These are phyloP conservation scores for Antigone vipio DNA, from an alignment of 2,113 vertebrate genomes.

Conservation along the genomic window DNA sequence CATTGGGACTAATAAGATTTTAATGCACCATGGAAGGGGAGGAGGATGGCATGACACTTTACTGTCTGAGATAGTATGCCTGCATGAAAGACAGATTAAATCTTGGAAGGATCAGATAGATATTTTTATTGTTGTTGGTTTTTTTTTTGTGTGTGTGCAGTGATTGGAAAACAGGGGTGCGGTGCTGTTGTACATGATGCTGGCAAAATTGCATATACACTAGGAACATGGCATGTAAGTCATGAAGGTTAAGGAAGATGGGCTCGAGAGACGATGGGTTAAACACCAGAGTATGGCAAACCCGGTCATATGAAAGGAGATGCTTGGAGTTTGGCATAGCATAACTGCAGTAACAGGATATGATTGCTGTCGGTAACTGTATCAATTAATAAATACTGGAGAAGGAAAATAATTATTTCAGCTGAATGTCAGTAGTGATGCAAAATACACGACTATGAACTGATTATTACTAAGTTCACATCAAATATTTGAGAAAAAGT, in stretches of 20 bases:
- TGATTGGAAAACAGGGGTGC: background rate
- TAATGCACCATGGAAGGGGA: background rate
- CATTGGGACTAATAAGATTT: background rate
- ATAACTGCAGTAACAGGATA: background rate
- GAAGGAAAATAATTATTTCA: background rate
- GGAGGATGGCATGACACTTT: background rate
- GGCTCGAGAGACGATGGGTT: background rate
- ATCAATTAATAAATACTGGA: background rate
- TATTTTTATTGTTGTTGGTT: too few relatives aligned
- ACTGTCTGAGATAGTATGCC: rapidly evolving
- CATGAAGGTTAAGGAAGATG: background rate
- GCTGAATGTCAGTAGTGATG: background rate
- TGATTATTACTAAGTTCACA: background rate
- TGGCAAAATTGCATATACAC: background rate
- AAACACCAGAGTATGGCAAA: rapidly evolving
- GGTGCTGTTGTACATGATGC: background rate
- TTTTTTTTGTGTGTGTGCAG: too few relatives aligned
- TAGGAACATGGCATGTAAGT: background rate
- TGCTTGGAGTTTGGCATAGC: background rate
- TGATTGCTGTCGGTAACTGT: background rate
- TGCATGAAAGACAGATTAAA: background rate
- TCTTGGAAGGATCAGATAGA: background rate
- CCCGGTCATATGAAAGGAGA: background rate
- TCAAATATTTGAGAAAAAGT: background rate
- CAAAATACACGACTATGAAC: background rate